Conservation (phyloP, 2,113 vertebrate genomes). For the Hydropotes inermis region DNA sequence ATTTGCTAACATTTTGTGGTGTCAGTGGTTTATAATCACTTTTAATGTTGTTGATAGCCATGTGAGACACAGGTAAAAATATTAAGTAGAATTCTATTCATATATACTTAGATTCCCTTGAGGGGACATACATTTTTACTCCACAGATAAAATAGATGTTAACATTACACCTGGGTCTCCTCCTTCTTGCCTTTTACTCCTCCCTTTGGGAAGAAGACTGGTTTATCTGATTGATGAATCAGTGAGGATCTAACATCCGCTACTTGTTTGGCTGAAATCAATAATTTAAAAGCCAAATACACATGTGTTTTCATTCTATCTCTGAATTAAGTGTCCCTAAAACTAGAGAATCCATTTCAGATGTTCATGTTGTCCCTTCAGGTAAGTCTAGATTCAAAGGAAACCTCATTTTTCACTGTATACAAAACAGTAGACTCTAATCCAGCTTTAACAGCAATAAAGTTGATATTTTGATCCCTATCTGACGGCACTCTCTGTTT, state of each 20-base stretch:
- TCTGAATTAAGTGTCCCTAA: not conserved
- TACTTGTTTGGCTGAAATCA: not conserved
- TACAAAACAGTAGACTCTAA: not conserved
- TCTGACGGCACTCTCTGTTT: not conserved
- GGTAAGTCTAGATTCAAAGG: not conserved
- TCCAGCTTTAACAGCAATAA: not conserved
- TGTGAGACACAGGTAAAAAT: not conserved
- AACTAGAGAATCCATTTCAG: not conserved
- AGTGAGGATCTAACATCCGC: not conserved
- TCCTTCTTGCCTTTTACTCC: not conserved
- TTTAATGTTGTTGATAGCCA: not conserved
- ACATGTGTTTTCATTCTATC: not conserved
- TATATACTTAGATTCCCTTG: not conserved
- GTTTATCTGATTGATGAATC: not conserved
- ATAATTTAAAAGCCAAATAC: not conserved
- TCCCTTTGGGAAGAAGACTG: not conserved
- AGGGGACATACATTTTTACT: not conserved
- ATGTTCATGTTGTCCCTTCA: not conserved
- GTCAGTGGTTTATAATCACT: not conserved
- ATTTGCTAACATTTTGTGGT: not conserved
- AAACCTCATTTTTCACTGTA: not conserved
- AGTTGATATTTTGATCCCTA: conserved; percentile 12
- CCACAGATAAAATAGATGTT: not conserved
- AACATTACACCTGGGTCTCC: not conserved
- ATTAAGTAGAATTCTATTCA: not conserved